Conservation (phyloP, 2,113 vertebrate species). For the Rana temporaria region DNA sequence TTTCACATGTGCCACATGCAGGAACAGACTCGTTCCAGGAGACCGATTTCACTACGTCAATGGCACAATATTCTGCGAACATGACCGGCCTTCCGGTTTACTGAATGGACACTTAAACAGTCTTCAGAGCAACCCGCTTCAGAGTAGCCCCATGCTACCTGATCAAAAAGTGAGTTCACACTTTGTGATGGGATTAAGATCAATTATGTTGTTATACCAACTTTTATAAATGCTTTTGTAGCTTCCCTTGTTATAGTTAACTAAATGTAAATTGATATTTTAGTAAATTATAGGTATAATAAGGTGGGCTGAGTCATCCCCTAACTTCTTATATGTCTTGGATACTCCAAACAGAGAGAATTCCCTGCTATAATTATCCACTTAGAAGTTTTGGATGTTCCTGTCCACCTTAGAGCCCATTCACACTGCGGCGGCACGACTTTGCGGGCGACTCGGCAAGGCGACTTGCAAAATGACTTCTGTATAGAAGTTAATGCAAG, state of each 20-base stretch:
- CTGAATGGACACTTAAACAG: constrained; percentile 68
- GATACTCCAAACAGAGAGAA: too few relatives aligned
- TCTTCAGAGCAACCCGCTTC: constrained; percentile 65
- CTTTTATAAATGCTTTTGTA: not conserved
- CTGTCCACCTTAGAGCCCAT: too few relatives aligned
- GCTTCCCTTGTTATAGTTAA: not conserved
- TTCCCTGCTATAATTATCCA: too few relatives aligned
- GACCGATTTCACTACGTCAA: constrained; percentile 80
- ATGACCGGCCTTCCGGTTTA: constrained; percentile 74
- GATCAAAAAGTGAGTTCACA: constrained; percentile 75
- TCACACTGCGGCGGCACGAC: too few relatives aligned
- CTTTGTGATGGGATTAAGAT: not conserved
- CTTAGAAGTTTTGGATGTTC: too few relatives aligned
- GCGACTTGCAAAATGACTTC: too few relatives aligned
- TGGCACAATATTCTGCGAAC: constrained; percentile 80
- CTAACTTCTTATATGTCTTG: too few relatives aligned
- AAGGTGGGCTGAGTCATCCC: too few relatives aligned
- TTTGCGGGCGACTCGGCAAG: too few relatives aligned
- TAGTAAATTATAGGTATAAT: too few relatives aligned
- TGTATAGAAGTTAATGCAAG: too few relatives aligned
- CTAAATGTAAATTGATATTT: too few relatives aligned
- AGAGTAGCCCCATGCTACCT: constrained; percentile 69
- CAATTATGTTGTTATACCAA: not conserved
- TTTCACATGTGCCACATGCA: constrained; percentile 79
- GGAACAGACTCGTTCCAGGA: constrained; percentile 76